Percentiles rank a stretch among this genome's conserved stretches.
phyloP scores from a whole-genome alignment of 2,113 vertebrate species.

The Rhinolophus ferrumequinum region DNA sequence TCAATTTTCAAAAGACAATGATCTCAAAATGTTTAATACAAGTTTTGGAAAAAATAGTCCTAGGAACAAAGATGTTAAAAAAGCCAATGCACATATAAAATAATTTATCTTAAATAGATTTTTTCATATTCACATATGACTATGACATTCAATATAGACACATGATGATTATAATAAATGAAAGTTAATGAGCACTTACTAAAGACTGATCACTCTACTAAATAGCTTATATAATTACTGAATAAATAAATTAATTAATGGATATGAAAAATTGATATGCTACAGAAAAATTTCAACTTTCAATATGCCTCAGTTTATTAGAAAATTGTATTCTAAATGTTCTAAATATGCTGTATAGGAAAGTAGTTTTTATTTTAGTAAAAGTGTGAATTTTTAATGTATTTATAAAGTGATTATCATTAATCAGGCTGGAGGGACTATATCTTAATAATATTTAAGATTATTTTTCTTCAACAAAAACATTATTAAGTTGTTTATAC shows the following conservation, averaged over 20 bases:
- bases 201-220: neutral
- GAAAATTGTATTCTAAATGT: neutral
- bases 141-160: neutral
- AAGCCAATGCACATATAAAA: neutral
- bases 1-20: neutral
- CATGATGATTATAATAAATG: neutral
- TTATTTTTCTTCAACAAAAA: slow-evolving; percentile 16
- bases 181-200: neutral
- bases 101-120: neutral
- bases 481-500: neutral
- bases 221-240: slow-evolving; percentile 2
- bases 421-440: neutral
- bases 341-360: neutral
- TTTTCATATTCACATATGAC: neutral
- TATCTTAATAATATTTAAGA: neutral
- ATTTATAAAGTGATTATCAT: neutral
- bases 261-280: slow-evolving; percentile 1
- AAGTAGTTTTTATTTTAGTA: neutral
- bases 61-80: neutral
- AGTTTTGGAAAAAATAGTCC: neutral
- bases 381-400: neutral
- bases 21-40: neutral
- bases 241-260: neutral
- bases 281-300: neutral
- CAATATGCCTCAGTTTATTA: neutral